Base-by-base conservation (phyloP, 1,140 invertebrate genomes). In the Uloborus diversus region DNA sequence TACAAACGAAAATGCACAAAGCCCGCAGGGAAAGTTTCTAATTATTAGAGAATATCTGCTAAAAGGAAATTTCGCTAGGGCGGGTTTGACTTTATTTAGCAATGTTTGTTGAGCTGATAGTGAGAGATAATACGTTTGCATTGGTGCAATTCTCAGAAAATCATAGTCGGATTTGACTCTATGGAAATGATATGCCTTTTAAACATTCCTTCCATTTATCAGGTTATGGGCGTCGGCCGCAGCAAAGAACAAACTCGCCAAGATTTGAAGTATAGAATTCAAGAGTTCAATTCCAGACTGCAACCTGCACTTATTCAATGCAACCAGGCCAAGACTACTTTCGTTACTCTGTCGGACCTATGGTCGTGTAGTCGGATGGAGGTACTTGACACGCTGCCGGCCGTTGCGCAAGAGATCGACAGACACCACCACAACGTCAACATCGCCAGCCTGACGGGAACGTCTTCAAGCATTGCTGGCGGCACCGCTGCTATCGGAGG, bases 351-450 rank as follows among this genome's bases (percentile, higher is more conserved):
- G 27, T 57, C 76, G 1, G 76, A 79, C 17, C 5, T 69, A 35
- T 79, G 76, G 76, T 14, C 14, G 0, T 7, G 28, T 2, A 79
- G 64, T 13, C 5, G 76, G 28, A 4, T 23, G 11, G 76, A 79
- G 27, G 65, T 49, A n/a, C 7, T 79, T 3, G 11, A 11, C 13
- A 69, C 64, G 0, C 13, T 79, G 3, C 3, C 27, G 0, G 30
- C 51, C 0, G 76, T 61, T 25, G 76, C 76, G 2, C 49, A 68
- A 23, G 64, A 79, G 14, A 79, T 79, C 27, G 62, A 79, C 65
- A 28, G 56, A 13, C 51, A 79, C 27, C 76, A 79, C 35, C 37
- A 42, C 33, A 79, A 79, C n/a, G 76, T 79, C n/a, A 79, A 79
- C 27, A n/a, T 79, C 7, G 76, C 76, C 3, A 79, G 64, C 11